phyloP scores from a whole-genome alignment of 1,140 invertebrate species.

The Heterodera carotae region DNA sequence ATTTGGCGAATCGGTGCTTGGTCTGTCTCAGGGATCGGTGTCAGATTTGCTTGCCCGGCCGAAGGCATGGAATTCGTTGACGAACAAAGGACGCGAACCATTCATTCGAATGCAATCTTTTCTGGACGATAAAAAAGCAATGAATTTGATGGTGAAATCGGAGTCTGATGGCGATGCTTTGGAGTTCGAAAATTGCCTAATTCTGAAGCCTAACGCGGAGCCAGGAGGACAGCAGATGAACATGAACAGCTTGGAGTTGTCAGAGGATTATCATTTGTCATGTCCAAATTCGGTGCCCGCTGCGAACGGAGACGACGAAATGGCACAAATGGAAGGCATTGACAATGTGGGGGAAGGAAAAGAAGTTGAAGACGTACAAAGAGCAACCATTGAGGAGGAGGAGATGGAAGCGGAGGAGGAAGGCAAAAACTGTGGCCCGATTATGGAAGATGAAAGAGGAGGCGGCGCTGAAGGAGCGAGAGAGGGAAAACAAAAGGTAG shows the following conservation, averaged over 20 bases:
- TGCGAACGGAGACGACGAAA: neutral
- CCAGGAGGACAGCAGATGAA: neutral
- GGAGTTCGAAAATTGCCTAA: no score
- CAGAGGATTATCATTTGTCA: neutral
- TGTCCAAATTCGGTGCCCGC: neutral
- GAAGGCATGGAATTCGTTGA: constrained; percentile 96
- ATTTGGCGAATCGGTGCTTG: constrained; percentile 94
- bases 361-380: neutral
- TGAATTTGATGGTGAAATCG: constrained; percentile 11
- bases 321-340: neutral
- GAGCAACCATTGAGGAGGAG: neutral
- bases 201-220: neutral
- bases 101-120: constrained; percentile 99
- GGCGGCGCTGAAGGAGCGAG: neutral
- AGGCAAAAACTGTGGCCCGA: neutral
- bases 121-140: constrained; percentile 73
- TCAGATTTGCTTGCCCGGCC: constrained; percentile 89
- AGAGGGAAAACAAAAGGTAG: neutral
- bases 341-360: neutral
- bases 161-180: neutral
- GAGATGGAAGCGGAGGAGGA: neutral
- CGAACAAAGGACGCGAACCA: constrained; percentile 91
- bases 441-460: neutral
- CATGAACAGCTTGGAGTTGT: neutral
- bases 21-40: constrained; percentile 86